These are phyloP conservation scores for Caradrina kadenii DNA, from an alignment of 2,888 invertebrate species.

Conservation along the genomic window DNA sequence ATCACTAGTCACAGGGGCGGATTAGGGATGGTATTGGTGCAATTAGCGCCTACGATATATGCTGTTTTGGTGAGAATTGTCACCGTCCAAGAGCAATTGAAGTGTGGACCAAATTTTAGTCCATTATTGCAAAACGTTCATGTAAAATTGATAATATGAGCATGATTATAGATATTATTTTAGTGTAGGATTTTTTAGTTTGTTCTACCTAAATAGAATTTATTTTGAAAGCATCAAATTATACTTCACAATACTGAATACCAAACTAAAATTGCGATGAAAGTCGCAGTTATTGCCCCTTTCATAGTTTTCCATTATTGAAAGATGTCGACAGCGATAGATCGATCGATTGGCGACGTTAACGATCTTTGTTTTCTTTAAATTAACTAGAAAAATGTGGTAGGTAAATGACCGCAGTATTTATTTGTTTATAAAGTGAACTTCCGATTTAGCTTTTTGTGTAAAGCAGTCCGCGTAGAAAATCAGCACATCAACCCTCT, in stretches of 20 bases:
- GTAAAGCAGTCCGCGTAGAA: conserved; percentile 18
- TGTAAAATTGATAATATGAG: background rate
- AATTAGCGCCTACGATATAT: conserved; percentile 15
- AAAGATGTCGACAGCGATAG: no score
- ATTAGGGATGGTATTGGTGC: conserved; percentile 48
- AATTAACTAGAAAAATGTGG: no score
- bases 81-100: background rate
- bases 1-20: conserved; percentile 67
- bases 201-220: no score
- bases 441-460: conserved; percentile 16
- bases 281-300: no score
- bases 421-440: conserved; percentile 4
- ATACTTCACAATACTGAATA: no score
- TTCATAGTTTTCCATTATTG: no score
- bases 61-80: background rate
- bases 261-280: background rate
- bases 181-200: no score
- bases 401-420: no score
- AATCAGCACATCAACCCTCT: conserved; percentile 28
- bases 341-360: no score
- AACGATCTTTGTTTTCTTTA: no score
- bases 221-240: no score
- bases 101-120: background rate
- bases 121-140: background rate
- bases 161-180: no score